Evolutionary conservation across 2,797 vertebrate genomes (phyloP).

Genomic region (Paedocypris micromegethes): DNA sequence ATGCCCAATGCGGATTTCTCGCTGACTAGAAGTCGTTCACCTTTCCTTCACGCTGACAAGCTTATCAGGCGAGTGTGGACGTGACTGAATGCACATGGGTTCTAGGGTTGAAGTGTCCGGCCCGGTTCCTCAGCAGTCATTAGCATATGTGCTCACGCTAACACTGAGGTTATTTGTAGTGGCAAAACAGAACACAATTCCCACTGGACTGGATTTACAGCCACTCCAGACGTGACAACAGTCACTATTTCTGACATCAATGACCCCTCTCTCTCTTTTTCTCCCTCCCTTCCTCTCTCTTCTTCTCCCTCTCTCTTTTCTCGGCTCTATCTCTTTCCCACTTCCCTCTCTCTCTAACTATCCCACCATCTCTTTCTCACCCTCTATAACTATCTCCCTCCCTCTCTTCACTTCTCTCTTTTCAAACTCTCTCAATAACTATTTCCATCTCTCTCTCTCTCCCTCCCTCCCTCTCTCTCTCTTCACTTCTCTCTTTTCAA

Average conservation of each 20-base stretch:
- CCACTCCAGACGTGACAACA: conserved; percentile 2
- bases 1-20: not conserved
- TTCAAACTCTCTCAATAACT: no score
- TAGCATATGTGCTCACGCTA: not conserved
- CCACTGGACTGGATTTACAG: not conserved
- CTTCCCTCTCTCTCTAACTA: no score
- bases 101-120: not conserved
- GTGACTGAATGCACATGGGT: conserved; percentile 25
- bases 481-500: no score
- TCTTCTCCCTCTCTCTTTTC: not conserved
- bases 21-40: not conserved
- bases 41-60: not conserved
- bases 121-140: not conserved
- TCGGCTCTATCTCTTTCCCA: not conserved
- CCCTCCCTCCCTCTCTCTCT: no score
- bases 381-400: no score
- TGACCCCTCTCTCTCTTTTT: not conserved
- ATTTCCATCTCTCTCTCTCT: no score
- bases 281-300: not conserved
- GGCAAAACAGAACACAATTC: not conserved
- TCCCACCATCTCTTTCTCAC: no score
- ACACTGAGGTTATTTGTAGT: not conserved
- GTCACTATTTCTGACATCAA: not conserved
- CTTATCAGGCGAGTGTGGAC: conserved; percentile 22
- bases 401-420: no score